Evolutionary conservation across 2,888 invertebrate species (phyloP), one percentile per base, ranked within the genome.

Genomic region (Kuschelorhynchus macadamiae): DNA sequence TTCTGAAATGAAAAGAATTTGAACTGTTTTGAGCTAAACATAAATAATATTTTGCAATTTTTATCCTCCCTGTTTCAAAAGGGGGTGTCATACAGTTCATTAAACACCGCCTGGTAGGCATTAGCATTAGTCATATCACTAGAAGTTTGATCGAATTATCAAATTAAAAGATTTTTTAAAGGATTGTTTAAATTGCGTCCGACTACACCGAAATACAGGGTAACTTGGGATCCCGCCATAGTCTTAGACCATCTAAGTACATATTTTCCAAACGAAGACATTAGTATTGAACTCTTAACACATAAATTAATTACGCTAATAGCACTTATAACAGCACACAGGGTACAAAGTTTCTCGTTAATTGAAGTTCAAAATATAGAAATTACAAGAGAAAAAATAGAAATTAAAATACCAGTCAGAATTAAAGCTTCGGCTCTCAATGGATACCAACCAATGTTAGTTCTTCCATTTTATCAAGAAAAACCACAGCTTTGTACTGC

Each of bases 1-100:
- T 78, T 73, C 57, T 71, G 76, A 61, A 32, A 53, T 16, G 21
- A 17, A 5, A 21, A 61, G 18, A 8, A 47, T 33, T 47, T 18
- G 1, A 12, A 33, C 0, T 1, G n/a, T 17, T 46, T 47, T 46
- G 3, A 9, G 0, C 2, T 20, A n/a, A 46, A 44, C 12, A 32
- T 44, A 17, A 30, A 44, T 8, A 18, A 44, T 3, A 14, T 59
- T 18, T 21, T 59, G 16, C 4, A 33, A 8, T 59, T 59, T 47
- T 16, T 46, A 17, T 33, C 59, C 17, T 8, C 21, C 21, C 1
- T 18, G 2, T 59, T 44, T 17, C n/a, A 36, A 7, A 7, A 33
- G 16, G 59, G 32, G 7, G 11, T 25, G 25, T 25, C 25, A 7
- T 25, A 25, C 7, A 25, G 25, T 7, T 25, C 25, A 25, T 7